Percentiles rank a stretch among this genome's conserved stretches.
Evolutionary conservation across 2,113 vertebrate genomes (phyloP).

Genomic region (Bambusicola thoracicus): DNA sequence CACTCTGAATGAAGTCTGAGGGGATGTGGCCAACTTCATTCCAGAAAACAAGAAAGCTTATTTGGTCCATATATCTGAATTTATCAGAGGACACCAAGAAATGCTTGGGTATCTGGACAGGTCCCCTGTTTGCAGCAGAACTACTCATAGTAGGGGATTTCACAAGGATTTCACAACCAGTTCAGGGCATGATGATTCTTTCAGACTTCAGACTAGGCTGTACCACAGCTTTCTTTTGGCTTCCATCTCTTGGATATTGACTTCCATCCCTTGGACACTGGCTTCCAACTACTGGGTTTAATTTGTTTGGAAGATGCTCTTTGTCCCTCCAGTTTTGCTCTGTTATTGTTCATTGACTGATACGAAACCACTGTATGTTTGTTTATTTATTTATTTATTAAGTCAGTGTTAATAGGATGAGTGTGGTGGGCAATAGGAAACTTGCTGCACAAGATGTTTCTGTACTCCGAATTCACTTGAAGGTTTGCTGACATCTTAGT

Average conservation of each 20-base stretch:
- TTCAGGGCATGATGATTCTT: neutral
- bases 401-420: neutral
- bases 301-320: neutral
- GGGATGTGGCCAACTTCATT: neutral
- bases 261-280: neutral
- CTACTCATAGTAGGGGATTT: neutral
- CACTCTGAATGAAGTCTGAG: rapidly evolving
- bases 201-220: neutral
- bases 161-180: neutral
- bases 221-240: neutral
- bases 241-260: rapidly evolving
- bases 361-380: neutral
- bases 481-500: neutral
- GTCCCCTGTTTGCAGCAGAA: neutral
- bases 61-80: neutral
- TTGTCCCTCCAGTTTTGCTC: neutral
- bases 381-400: too few species aligned
- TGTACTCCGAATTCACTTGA: neutral
- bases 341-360: neutral
- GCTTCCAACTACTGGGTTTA: neutral
- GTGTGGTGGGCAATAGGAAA: neutral
- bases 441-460: neutral
- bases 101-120: neutral
- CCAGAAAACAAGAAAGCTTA: neutral
- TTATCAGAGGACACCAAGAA: neutral